Conservation (phyloP, 1,140 invertebrate species). For the Monomorium pharaonis region DNA sequence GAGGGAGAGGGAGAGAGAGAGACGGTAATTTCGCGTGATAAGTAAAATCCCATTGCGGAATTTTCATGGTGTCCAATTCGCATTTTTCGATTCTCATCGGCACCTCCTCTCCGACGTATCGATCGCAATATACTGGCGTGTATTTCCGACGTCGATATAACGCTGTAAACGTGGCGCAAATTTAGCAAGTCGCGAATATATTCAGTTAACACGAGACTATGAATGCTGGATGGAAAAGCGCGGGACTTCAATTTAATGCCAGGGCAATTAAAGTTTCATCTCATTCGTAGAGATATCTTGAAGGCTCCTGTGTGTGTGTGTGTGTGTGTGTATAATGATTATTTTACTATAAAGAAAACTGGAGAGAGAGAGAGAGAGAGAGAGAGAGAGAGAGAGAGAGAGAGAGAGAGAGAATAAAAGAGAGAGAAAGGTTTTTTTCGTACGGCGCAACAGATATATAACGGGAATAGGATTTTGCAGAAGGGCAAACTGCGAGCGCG, state of each 20-base stretch:
- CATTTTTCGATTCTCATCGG: neutral
- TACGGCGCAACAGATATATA: neutral
- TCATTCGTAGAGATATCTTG: constrained; percentile 2
- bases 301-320: neutral
- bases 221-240: neutral
- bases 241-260: neutral
- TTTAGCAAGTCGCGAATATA: constrained; percentile 14
- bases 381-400: neutral
- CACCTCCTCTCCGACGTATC: neutral
- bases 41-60: constrained; percentile 67
- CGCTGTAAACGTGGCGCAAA: constrained; percentile 2
- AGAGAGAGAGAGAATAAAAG: too few species aligned
- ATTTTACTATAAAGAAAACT: neutral
- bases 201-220: neutral
- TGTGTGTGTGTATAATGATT: neutral
- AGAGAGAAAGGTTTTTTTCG: too few species aligned
- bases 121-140: neutral
- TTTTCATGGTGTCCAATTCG: constrained; percentile 53
- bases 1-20: too few species aligned
- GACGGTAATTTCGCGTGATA: constrained; percentile 62
- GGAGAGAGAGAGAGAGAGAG: neutral
- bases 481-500: neutral
- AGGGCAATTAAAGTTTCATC: neutral
- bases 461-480: neutral
- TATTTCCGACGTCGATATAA: neutral